phyloP scores from a whole-genome alignment of 2,888 invertebrate species.

The Patella depressa region DNA sequence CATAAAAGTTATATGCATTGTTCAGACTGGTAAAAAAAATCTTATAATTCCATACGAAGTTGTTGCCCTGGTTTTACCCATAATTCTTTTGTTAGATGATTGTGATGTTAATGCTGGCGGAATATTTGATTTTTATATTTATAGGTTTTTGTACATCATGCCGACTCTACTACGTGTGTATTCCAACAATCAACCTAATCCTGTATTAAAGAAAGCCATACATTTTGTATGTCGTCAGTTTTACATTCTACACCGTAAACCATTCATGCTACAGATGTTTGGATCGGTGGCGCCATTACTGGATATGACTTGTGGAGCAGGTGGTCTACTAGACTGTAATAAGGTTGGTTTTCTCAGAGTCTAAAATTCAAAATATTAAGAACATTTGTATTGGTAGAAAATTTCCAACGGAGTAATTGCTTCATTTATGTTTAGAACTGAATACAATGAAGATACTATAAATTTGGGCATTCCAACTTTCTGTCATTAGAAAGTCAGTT shows the following conservation, averaged over 20 bases:
- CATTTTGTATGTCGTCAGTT: constrained; percentile 99
- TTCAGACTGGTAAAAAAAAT: too few species aligned
- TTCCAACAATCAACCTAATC: constrained; percentile 97
- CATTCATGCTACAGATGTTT: constrained; percentile 96
- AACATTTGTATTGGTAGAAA: too few species aligned
- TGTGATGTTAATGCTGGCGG: constrained; percentile 95
- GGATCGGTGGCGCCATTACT: constrained; percentile 97
- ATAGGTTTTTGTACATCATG: constrained; percentile 94
- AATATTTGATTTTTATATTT: constrained; percentile 4
- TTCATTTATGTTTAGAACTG: too few species aligned
- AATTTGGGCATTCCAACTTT: too few species aligned
- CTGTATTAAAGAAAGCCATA: constrained; percentile 92
- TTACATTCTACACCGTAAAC: constrained; percentile 96
- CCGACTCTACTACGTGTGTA: constrained; percentile 96
- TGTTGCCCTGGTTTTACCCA: constrained; percentile 94
- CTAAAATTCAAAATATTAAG: too few species aligned
- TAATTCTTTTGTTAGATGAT: constrained; percentile 94
- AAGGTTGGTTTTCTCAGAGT: constrained; percentile 48
- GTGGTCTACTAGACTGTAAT: constrained; percentile 57
- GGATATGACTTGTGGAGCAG: constrained; percentile 76
- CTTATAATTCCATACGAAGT: constrained; percentile 87
- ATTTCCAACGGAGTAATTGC: too few species aligned
- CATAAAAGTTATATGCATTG: too few species aligned
- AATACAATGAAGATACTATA: too few species aligned
- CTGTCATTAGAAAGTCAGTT: too few species aligned